A percentile compares a stretch with the other conserved stretches of the same genome.
These are phyloP conservation scores for Drosophila paranaensis DNA, from an alignment of 2,888 invertebrate genomes.

Conservation along the genomic window DNA sequence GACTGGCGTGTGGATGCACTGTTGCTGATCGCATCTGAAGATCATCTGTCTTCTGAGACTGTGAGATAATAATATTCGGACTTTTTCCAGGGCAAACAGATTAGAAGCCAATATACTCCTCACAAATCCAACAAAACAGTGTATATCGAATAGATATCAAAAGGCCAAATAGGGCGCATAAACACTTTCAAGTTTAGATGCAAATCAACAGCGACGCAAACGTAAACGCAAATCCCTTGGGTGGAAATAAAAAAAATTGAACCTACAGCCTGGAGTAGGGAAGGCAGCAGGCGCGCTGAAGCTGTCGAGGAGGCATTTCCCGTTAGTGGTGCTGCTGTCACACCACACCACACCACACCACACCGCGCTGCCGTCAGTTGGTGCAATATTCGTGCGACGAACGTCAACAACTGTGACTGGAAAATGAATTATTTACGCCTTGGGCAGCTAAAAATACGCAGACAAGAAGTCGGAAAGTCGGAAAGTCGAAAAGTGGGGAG, in stretches of 20 bases:
- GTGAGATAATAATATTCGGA: too few species aligned
- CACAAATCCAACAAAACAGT: background rate
- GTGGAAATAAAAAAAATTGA: slow-evolving; percentile 36
- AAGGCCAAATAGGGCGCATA: slow-evolving; percentile 61
- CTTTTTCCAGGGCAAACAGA: too few species aligned
- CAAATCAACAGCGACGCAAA: slow-evolving; percentile 48
- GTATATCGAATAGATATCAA: slow-evolving; percentile 40
- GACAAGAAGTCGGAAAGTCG: slow-evolving; percentile 27
- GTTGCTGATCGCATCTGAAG: too few species aligned
- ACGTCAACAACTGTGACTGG: slow-evolving; percentile 80
- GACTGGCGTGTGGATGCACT: too few species aligned
- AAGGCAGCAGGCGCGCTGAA: background rate
- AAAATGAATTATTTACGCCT: slow-evolving; percentile 81
- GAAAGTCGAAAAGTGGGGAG: slow-evolving; percentile 14
- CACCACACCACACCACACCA: background rate
- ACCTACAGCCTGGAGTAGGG: slow-evolving; percentile 18
- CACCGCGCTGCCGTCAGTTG: slow-evolving; percentile 45
- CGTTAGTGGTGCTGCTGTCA: slow-evolving; percentile 34
- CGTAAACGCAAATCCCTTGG: slow-evolving; percentile 51
- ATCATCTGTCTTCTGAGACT: too few species aligned
- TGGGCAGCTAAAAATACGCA: slow-evolving; percentile 71
- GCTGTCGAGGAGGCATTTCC: slow-evolving; percentile 41
- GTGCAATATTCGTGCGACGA: slow-evolving; percentile 59
- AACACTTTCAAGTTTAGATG: slow-evolving; percentile 66
- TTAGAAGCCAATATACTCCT: slow-evolving; percentile 1